Conservation (phyloP, 2,797 vertebrate species). For the Sebastes trivittatus region DNA sequence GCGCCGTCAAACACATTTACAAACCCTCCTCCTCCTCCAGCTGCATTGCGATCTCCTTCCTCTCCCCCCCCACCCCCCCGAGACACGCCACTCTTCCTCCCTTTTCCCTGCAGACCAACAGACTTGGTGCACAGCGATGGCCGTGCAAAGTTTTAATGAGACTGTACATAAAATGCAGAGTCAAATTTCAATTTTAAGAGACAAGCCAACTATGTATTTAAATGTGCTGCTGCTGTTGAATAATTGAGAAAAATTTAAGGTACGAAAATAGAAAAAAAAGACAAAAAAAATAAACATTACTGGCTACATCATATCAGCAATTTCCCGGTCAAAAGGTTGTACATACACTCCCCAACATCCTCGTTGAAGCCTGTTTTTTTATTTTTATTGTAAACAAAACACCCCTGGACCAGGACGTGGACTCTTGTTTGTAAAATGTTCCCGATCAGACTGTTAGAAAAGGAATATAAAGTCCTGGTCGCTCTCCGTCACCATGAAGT, state of each 20-base stretch:
- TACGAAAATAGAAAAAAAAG: slow-evolving; percentile 63
- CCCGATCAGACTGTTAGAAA: slow-evolving; percentile 90
- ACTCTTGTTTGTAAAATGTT: slow-evolving; percentile 88
- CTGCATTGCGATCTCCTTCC: slow-evolving; percentile 47
- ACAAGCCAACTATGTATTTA: slow-evolving; percentile 97
- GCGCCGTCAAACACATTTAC: slow-evolving; percentile 53
- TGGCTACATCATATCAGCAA: slow-evolving; percentile 90
- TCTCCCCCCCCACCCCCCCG: not conserved
- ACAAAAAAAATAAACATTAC: slow-evolving; percentile 71
- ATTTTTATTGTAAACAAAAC: slow-evolving; percentile 92
- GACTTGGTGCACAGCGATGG: slow-evolving; percentile 67
- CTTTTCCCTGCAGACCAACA: slow-evolving; percentile 70
- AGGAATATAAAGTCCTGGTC: slow-evolving; percentile 87
- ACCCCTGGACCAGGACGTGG: slow-evolving; percentile 89
- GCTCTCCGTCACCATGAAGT: slow-evolving; percentile 90
- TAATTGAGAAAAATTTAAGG: slow-evolving; percentile 84
- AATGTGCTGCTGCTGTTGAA: slow-evolving; percentile 94
- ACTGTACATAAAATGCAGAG: slow-evolving; percentile 95
- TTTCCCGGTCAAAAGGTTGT: slow-evolving; percentile 90
- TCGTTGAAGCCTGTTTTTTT: slow-evolving; percentile 86
- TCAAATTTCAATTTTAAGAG: slow-evolving; percentile 93
- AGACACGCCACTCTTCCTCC: slow-evolving; percentile 55
- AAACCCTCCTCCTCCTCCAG: slow-evolving; percentile 31
- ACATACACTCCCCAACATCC: slow-evolving; percentile 94
- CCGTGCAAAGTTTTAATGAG: slow-evolving; percentile 82